Conservation (phyloP, 2,113 vertebrate species). For the Oryctolagus cuniculus region DNA sequence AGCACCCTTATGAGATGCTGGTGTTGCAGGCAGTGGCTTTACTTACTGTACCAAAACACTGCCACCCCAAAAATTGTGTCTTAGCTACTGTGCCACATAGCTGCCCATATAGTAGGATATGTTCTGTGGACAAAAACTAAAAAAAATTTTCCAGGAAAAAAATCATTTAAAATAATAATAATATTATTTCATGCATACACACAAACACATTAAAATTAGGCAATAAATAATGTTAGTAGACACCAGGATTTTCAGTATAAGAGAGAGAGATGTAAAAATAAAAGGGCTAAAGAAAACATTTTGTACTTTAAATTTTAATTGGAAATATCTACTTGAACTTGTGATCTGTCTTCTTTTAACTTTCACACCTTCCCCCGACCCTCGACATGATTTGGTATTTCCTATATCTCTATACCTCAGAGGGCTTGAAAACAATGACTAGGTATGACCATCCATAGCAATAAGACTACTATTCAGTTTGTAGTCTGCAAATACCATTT, state of each 20-base stretch:
- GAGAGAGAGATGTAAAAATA: not conserved
- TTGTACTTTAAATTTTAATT: slow-evolving; percentile 24
- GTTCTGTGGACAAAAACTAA: not conserved
- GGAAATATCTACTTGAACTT: not conserved
- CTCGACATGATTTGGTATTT: not conserved
- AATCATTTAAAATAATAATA: not conserved
- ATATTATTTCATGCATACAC: not conserved
- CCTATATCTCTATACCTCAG: not conserved
- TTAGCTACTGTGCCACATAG: too few relatives aligned
- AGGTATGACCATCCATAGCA: not conserved
- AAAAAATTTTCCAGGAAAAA: slow-evolving; percentile 35
- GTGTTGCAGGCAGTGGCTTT: too few relatives aligned
- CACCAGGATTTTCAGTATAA: not conserved
- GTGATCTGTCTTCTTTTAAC: not conserved
- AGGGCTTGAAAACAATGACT: not conserved
- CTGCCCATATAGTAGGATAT: not conserved
- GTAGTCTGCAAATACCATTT: not conserved
- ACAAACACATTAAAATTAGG: not conserved
- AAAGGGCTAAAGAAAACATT: slow-evolving; percentile 18
- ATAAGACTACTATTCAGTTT: not conserved
- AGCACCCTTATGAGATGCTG: too few relatives aligned
- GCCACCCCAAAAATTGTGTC: too few relatives aligned
- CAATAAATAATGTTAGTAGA: not conserved
- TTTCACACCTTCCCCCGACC: too few relatives aligned
- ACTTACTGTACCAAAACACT: too few relatives aligned